Evolutionary conservation across 2,797 vertebrate species (phyloP).

Genomic region (Vultur gryphus): DNA sequence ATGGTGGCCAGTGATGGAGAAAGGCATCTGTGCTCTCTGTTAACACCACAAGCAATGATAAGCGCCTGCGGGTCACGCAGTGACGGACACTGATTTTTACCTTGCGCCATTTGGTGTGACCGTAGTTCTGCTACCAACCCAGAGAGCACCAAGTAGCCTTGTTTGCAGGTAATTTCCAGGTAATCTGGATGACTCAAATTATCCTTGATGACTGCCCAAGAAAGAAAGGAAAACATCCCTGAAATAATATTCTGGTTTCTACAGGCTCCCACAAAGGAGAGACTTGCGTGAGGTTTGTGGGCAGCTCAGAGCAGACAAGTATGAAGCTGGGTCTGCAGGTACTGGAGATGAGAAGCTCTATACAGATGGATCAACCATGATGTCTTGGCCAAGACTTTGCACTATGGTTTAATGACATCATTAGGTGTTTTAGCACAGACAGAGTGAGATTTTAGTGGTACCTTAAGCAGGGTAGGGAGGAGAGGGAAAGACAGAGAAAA

Average conservation of each 20-base stretch:
- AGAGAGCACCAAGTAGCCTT: not conserved
- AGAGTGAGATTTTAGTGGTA: not conserved
- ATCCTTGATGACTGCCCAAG: not conserved
- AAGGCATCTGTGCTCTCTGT: not conserved
- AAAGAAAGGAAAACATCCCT: not conserved
- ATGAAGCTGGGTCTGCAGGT: not conserved
- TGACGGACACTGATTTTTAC: not conserved
- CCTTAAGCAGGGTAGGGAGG: not conserved
- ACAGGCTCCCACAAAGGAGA: not conserved
- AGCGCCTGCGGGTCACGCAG: accelerated
- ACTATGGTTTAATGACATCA: not conserved
- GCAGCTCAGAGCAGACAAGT: not conserved
- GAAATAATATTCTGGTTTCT: not conserved
- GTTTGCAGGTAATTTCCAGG: not conserved
- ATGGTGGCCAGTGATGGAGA: not conserved
- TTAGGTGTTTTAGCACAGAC: not conserved
- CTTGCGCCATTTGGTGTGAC: not conserved
- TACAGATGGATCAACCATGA: not conserved
- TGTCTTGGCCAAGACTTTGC: not conserved
- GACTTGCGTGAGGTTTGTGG: not conserved
- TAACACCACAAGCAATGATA: not conserved
- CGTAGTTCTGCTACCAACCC: not conserved
- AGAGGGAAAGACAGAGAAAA: not conserved
- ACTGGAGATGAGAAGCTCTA: not conserved
- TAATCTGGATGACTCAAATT: not conserved